phyloP scores from a whole-genome alignment of 2,797 vertebrate species.

The Eurystomus glaucurus region DNA sequence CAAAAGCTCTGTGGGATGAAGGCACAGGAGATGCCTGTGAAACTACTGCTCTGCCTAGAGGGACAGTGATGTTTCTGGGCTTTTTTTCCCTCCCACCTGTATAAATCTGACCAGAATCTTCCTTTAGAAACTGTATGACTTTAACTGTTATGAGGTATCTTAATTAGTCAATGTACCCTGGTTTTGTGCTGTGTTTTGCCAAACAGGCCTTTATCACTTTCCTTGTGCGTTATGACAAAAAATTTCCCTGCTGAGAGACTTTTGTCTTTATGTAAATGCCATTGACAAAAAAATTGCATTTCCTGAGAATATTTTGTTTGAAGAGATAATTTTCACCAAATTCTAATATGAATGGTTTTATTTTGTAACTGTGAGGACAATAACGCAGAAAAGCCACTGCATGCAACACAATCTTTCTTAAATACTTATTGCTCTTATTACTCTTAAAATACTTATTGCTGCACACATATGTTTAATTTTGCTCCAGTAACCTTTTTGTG shows the following conservation, averaged over 20 bases:
- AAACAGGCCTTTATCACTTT: background rate
- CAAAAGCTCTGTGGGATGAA: background rate
- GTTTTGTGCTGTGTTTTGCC: background rate
- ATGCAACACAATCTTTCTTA: background rate
- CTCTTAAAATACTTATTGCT: background rate
- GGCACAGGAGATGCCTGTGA: accelerated
- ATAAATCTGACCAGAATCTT: background rate
- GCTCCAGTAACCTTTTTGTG: constrained; percentile 31
- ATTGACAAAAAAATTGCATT: background rate
- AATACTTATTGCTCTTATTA: background rate
- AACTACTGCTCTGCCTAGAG: accelerated
- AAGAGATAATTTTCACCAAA: background rate
- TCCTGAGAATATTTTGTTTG: background rate
- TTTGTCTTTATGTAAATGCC: background rate
- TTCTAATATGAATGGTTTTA: background rate
- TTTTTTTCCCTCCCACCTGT: background rate
- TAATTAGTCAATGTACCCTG: background rate
- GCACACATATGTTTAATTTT: background rate
- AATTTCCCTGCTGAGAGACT: background rate
- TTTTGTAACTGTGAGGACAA: background rate
- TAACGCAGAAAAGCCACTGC: background rate
- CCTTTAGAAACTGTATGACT: background rate
- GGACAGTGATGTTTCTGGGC: background rate
- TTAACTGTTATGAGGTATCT: background rate
- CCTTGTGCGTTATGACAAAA: background rate